Evolutionary conservation across 1,140 invertebrate species (phyloP).

Genomic region (Hylaeus anthracinus): DNA sequence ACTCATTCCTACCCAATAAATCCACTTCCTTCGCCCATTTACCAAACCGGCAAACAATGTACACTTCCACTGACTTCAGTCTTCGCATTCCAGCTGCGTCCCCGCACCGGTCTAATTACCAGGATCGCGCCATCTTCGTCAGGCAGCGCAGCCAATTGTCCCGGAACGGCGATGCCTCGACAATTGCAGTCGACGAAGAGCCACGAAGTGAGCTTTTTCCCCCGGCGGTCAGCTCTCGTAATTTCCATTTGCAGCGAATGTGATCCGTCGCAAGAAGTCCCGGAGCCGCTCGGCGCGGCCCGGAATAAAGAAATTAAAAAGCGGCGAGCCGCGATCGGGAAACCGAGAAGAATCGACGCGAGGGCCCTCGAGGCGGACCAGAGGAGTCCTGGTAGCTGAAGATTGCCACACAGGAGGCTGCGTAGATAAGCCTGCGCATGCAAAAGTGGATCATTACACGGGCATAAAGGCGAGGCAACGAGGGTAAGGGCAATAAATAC

Average conservation of each 20-base stretch:
- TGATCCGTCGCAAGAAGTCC: constrained; percentile 21
- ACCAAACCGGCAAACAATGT: too few relatives aligned
- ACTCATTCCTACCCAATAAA: too few relatives aligned
- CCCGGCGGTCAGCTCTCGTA: neutral
- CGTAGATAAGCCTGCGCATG: constrained; percentile 63
- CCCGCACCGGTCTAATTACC: neutral
- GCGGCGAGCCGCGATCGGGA: constrained; percentile 22
- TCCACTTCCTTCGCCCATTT: too few relatives aligned
- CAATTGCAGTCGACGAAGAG: neutral
- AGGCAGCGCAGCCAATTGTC: neutral
- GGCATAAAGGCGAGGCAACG: constrained; percentile 55
- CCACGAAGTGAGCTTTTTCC: neutral
- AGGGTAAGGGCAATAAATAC: constrained; percentile 76
- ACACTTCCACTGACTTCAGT: too few relatives aligned
- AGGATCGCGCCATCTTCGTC: neutral
- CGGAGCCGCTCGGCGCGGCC: neutral
- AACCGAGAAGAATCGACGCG: constrained; percentile 25
- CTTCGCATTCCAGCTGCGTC: neutral
- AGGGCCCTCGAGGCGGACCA: neutral
- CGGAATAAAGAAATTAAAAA: constrained; percentile 37
- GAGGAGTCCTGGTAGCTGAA: neutral
- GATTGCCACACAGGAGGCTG: constrained; percentile 47
- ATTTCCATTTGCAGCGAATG: constrained; percentile 41
- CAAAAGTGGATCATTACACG: constrained; percentile 76
- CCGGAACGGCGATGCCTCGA: neutral